These are phyloP conservation scores for Conus betulinus DNA, from an alignment of 1,140 invertebrate genomes.

Conservation along the genomic window DNA sequence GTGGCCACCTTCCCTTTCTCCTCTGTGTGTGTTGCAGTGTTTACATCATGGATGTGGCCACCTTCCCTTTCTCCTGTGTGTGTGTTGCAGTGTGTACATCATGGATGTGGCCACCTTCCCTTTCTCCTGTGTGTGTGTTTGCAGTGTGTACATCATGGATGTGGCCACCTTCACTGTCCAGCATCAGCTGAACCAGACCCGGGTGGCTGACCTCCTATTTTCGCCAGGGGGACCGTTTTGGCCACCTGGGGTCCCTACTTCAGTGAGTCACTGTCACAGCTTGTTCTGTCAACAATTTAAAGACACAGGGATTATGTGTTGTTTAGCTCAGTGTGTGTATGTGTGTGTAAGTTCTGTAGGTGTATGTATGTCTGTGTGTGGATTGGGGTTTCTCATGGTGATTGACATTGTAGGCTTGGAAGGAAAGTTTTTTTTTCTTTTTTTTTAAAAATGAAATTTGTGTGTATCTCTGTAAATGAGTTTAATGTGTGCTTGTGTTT, in stretches of 20 bases:
- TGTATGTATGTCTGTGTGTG: background rate
- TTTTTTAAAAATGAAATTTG: too few relatives aligned
- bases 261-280: background rate
- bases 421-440: too few relatives aligned
- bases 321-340: background rate
- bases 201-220: conserved; percentile 38
- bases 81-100: background rate
- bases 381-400: too few relatives aligned
- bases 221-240: conserved; percentile 28
- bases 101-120: too few relatives aligned
- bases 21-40: conserved; percentile 26
- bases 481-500: background rate
- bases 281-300: too few relatives aligned
- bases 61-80: background rate
- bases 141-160: conserved; percentile 45
- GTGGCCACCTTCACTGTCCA: conserved; percentile 25
- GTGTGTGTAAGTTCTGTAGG: background rate
- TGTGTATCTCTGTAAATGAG: too few relatives aligned
- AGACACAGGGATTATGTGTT: too few relatives aligned
- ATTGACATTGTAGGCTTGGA: too few relatives aligned
- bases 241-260: conserved; percentile 38
- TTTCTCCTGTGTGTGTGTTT: background rate
- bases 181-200: conserved; percentile 34
- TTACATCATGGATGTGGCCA: conserved; percentile 39
- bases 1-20: too few relatives aligned